Conservation (phyloP, 2,113 vertebrate species). For the Pteropus alecto region DNA sequence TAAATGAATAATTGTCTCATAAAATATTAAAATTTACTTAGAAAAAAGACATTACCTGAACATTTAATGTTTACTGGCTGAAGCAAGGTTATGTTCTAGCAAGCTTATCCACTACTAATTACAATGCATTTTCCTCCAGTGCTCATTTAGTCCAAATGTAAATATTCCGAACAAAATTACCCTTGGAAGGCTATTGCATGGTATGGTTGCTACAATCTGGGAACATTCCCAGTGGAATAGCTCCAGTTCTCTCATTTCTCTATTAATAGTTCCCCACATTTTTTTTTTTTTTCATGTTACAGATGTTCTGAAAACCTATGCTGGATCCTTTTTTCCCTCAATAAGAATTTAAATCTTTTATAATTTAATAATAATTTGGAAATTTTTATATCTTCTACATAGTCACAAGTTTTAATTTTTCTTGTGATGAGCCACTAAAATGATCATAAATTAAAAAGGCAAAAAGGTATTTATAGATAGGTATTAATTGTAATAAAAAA, state of each 20-base stretch:
- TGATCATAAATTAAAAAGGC: neutral
- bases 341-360: neutral
- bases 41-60: conserved; percentile 20
- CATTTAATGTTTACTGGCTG: conserved; percentile 26
- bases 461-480: neutral
- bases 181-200: neutral
- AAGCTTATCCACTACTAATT: conserved; percentile 44
- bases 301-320: conserved; percentile 12
- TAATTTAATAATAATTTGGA: conserved; percentile 28
- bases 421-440: neutral
- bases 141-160: conserved; percentile 44
- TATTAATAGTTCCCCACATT: conserved; percentile 5
- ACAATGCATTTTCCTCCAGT: conserved; percentile 11
- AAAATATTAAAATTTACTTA: conserved; percentile 55
- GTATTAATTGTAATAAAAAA: conserved; percentile 36
- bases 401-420: conserved; percentile 33
- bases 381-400: neutral
- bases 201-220: neutral
- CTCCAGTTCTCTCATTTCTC: neutral
- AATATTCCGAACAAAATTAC: conserved; percentile 63
- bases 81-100: conserved; percentile 21
- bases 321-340: neutral
- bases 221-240: conserved; percentile 1
- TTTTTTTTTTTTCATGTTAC: neutral
- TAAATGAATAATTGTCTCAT: conserved; percentile 48